A percentile compares a stretch with the other conserved stretches of the same genome.
Conservation (phyloP, 2,888 invertebrate genomes). For the Eupithecia abbreviata region DNA sequence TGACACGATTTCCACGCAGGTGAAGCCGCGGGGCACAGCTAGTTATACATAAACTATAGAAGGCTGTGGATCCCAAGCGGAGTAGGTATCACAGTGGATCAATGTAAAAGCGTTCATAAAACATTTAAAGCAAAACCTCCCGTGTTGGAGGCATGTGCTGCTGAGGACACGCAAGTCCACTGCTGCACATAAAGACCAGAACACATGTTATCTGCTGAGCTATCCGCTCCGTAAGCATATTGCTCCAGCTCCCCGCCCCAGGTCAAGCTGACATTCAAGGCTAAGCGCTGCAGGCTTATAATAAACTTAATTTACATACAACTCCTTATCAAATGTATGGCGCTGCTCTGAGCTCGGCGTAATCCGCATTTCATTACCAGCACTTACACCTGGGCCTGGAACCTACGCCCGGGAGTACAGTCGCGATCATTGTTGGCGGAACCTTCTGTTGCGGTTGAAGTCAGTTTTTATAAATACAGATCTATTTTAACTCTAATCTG, state of each 20-base stretch:
- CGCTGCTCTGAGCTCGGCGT: not conserved
- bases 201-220: not conserved
- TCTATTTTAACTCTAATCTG: too few relatives aligned
- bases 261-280: slow-evolving; percentile 21
- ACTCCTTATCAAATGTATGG: slow-evolving; percentile 12
- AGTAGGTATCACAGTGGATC: too few relatives aligned
- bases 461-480: too few relatives aligned
- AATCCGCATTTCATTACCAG: not conserved
- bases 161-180: not conserved
- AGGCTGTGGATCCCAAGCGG: not conserved
- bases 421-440: too few relatives aligned
- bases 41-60: not conserved
- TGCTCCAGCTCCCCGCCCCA: not conserved
- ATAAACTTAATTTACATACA: slow-evolving; percentile 16
- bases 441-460: too few relatives aligned
- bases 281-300: slow-evolving; percentile 12
- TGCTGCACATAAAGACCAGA: too few relatives aligned
- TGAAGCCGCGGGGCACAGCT: too few relatives aligned
- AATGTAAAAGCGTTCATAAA: not conserved
- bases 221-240: slow-evolving; percentile 1
- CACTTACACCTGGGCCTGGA: not conserved
- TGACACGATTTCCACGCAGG: too few relatives aligned
- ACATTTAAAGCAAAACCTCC: too few relatives aligned
- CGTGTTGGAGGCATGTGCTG: not conserved
- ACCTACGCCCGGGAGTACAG: not conserved